These are phyloP conservation scores for Neria commutata DNA, from an alignment of 2,888 invertebrate species.

Conservation along the genomic window DNA sequence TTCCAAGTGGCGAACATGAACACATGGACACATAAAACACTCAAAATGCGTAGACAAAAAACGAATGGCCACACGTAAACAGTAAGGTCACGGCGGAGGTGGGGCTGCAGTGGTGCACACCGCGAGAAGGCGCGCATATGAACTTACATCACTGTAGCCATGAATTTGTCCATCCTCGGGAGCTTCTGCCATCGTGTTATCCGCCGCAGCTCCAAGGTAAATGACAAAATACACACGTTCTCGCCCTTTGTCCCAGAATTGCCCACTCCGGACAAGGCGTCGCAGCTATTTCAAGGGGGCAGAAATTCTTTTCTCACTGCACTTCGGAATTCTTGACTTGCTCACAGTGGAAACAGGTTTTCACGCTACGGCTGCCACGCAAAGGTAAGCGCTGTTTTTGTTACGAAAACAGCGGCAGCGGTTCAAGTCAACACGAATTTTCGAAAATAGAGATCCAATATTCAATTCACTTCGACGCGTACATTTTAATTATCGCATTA, in stretches of 20 bases:
- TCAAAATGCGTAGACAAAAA: too few relatives aligned
- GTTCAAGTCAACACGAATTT: background rate
- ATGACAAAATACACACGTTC: too few relatives aligned
- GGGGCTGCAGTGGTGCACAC: too few relatives aligned
- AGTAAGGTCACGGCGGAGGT: too few relatives aligned
- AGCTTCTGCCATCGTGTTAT: background rate
- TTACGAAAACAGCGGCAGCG: background rate
- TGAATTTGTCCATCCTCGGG: constrained; percentile 52
- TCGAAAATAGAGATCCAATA: background rate
- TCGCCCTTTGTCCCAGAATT: background rate
- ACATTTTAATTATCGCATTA: background rate
- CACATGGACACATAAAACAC: too few relatives aligned
- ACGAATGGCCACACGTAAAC: too few relatives aligned
- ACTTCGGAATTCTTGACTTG: background rate
- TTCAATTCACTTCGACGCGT: background rate
- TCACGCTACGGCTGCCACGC: background rate
- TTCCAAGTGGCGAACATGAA: too few relatives aligned
- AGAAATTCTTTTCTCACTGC: background rate
- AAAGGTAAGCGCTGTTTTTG: too few relatives aligned
- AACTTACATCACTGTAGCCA: constrained; percentile 58
- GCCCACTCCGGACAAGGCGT: background rate
- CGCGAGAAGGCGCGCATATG: too few relatives aligned
- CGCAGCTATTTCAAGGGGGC: too few relatives aligned
- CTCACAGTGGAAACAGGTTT: background rate
- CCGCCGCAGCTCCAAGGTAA: background rate